Conservation (phyloP, 1,140 invertebrate genomes). For the Oppia nitens region DNA sequence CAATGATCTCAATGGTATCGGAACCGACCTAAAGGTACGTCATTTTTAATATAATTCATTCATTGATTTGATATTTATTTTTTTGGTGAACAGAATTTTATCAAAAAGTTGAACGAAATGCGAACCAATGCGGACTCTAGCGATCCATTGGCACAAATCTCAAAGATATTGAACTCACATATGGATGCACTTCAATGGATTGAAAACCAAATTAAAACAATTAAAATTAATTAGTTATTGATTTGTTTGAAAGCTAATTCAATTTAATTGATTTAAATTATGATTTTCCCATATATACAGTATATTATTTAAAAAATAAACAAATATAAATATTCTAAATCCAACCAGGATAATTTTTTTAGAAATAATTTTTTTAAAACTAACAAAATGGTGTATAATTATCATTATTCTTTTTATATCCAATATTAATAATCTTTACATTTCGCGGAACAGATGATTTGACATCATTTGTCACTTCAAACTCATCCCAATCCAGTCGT, state of each 20-base stretch:
- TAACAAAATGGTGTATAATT: no score
- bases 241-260: not conserved
- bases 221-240: not conserved
- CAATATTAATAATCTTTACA: not conserved
- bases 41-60: not conserved
- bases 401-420: not conserved
- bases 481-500: not conserved
- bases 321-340: no score
- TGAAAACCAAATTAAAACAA: conserved; percentile 17
- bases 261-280: not conserved
- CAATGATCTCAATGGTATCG: conserved; percentile 35
- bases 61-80: conserved; percentile 2
- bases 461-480: not conserved
- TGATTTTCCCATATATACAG: not conserved
- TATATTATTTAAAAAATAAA: not conserved
- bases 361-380: no score
- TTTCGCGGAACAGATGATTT: not conserved
- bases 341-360: no score
- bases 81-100: conserved; percentile 12
- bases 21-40: conserved; percentile 3
- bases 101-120: conserved; percentile 16
- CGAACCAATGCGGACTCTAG: conserved; percentile 9
- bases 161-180: conserved; percentile 83
- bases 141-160: conserved; percentile 62
- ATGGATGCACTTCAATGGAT: conserved; percentile 92